Evolutionary conservation across 2,797 vertebrate genomes (phyloP).

Genomic region (Sebastes dallii): DNA sequence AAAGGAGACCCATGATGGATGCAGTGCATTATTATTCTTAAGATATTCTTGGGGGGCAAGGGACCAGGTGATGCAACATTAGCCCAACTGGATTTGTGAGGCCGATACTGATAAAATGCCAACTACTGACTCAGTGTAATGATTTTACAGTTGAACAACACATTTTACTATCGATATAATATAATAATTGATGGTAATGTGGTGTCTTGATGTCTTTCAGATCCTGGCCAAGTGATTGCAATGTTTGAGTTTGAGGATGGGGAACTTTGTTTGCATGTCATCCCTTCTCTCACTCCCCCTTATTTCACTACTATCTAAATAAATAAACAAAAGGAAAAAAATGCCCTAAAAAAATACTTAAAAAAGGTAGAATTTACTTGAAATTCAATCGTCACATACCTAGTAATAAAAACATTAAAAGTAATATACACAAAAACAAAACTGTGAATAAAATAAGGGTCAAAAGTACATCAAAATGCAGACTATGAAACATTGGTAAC

Average conservation of each 20-base stretch:
- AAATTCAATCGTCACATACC: too few relatives aligned
- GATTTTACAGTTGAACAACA: background rate
- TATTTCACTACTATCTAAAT: too few relatives aligned
- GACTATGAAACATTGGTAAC: too few relatives aligned
- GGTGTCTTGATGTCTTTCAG: background rate
- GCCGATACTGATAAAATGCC: background rate
- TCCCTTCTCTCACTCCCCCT: too few relatives aligned
- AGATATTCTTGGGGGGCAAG: too few relatives aligned
- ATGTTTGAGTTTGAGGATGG: too few relatives aligned
- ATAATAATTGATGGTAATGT: background rate
- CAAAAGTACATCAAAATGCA: background rate
- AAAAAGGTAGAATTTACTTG: background rate
- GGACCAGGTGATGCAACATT: too few relatives aligned
- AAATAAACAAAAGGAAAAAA: too few relatives aligned
- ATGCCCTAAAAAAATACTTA: background rate
- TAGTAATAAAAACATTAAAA: background rate
- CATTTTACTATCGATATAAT: background rate
- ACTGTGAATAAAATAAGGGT: background rate
- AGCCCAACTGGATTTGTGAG: too few relatives aligned
- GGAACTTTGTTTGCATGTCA: too few relatives aligned
- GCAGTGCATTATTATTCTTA: too few relatives aligned
- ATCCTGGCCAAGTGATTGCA: background rate
- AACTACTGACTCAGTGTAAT: background rate
- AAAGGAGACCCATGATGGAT: background rate
- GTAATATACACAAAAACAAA: rapidly evolving